Percentiles rank a stretch among this genome's conserved stretches.
Evolutionary conservation across 2,113 vertebrate genomes (phyloP).

Genomic region (Microtus ochrogaster): DNA sequence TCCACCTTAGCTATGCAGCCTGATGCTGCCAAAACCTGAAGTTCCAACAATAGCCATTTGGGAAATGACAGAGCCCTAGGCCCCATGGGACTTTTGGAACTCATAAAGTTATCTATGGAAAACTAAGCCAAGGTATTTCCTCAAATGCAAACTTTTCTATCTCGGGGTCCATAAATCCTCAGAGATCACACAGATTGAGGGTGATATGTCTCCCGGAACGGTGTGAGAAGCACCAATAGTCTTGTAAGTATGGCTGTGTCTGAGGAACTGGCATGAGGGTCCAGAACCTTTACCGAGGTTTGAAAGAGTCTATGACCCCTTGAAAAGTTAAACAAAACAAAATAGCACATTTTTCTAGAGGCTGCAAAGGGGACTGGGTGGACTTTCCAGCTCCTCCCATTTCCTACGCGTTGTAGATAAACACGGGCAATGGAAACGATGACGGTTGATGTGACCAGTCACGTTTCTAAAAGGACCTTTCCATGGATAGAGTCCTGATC

Average conservation of each 20-base stretch:
- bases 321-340: conserved; percentile 61
- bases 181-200: background rate
- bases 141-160: background rate
- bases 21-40: background rate
- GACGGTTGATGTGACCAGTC: conserved; percentile 12
- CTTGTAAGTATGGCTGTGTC: background rate
- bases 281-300: conserved; percentile 2
- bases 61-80: background rate
- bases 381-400: conserved; percentile 69
- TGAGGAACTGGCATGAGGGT: background rate
- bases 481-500: background rate
- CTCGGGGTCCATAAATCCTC: background rate
- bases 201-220: background rate
- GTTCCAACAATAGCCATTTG: background rate
- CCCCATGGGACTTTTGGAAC: background rate
- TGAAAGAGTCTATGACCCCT: conserved; percentile 55
- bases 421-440: conserved; percentile 49
- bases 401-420: conserved; percentile 59
- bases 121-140: background rate
- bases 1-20: background rate
- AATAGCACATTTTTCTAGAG: conserved; percentile 58
- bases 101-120: background rate
- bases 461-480: background rate
- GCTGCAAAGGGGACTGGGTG: conserved; percentile 55
- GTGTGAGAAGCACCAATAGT: background rate